Evolutionary conservation across 2,888 invertebrate species (phyloP), one percentile per base, ranked within the genome.

Genomic region (Euplagia quadripunctaria): DNA sequence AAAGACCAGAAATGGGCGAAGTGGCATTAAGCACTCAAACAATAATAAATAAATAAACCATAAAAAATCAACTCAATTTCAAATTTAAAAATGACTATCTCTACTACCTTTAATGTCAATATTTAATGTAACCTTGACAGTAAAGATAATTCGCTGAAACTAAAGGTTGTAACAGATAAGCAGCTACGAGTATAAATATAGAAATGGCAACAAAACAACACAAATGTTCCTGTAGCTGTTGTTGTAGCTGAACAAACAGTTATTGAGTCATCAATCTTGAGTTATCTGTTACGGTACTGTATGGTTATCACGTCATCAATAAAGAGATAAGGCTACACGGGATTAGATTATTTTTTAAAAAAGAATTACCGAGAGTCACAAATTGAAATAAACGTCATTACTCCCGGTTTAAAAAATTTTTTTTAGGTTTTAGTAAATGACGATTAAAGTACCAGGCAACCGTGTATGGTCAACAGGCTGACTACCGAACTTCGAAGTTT

Each of bases 221-320:
- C 9, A 51, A 17, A 41, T 67, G 52, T 67, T 67, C 17, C 9
- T 31, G 9, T 17, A 51, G n/a, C n/a, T n/a, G n/a, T n/a, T n/a
- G n/a, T n/a, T n/a, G n/a, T n/a, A n/a, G 11, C n/a, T n/a, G 43
- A 43, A 67, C 49, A 67, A 67, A 41, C 51, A 67, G 9, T 51
- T 51, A 17, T 52, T 67, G 52, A 31, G 49, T 67, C 31, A 67
- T 52, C 52, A 43, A 65, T 65, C 64, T 65, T 14, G 8, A 52
- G 11, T 52, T 31, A 31, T 66, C 31, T 51, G 31, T 51, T n/a
- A 43, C 43, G 0, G 41, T 41, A 52, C 41, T 67, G 51, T 16
- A 51, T 12, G 67, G 17, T 52, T 51, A 51, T 51, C 41, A 9
- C 51, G 8, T 51, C 51, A 61, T 61, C 55, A n/a, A n/a, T 17